Percentiles rank a stretch among this genome's conserved stretches.
Evolutionary conservation across 2,797 vertebrate species (phyloP).

Genomic region (Sebastes steindachneri): DNA sequence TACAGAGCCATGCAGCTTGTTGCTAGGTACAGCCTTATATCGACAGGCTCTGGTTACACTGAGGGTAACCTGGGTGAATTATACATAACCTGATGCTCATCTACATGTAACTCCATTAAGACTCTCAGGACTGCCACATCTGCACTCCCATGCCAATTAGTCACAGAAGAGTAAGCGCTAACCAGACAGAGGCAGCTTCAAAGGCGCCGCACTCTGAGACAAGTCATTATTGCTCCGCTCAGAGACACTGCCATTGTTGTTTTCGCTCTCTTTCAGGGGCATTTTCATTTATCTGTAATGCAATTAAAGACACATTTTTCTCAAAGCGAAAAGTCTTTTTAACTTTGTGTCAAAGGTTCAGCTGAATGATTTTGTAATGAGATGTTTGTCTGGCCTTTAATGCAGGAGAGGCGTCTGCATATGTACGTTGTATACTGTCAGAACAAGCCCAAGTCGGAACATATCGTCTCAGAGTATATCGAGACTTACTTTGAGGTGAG

Average conservation of each 20-base stretch:
- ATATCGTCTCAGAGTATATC: slow-evolving; percentile 98
- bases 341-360: neutral
- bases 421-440: slow-evolving; percentile 99
- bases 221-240: slow-evolving; percentile 33
- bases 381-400: slow-evolving; percentile 25
- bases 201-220: slow-evolving; percentile 35
- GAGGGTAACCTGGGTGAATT: slow-evolving; percentile 77
- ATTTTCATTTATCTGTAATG: slow-evolving; percentile 26
- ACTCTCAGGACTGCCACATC: slow-evolving; percentile 48
- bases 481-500: slow-evolving; percentile 99
- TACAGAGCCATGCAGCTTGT: slow-evolving; percentile 58
- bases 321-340: neutral
- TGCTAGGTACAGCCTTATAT: slow-evolving; percentile 67
- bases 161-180: slow-evolving; percentile 54
- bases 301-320: slow-evolving; percentile 3
- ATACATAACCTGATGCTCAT: slow-evolving; percentile 79
- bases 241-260: slow-evolving; percentile 8
- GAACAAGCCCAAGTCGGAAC: slow-evolving; percentile 99
- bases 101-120: slow-evolving; percentile 64
- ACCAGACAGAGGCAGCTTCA: slow-evolving; percentile 55
- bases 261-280: neutral
- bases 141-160: slow-evolving; percentile 60
- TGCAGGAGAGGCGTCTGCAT: slow-evolving; percentile 95
- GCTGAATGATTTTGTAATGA: slow-evolving; percentile 6
- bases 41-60: slow-evolving; percentile 74